Evolutionary conservation across 2,113 vertebrate genomes (phyloP).

Genomic region (Sigmodon hispidus): DNA sequence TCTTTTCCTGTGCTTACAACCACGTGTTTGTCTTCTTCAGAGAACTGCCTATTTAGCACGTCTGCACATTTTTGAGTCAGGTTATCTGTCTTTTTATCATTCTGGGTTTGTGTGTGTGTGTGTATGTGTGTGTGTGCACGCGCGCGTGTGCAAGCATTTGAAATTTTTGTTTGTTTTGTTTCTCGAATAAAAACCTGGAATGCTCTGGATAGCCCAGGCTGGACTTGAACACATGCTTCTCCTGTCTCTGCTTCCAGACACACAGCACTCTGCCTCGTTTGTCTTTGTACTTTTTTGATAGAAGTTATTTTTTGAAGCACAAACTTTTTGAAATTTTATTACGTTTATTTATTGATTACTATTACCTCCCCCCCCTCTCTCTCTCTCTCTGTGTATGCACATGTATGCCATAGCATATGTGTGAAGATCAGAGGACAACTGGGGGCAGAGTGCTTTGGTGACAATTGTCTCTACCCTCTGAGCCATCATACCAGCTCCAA

Average conservation of each 20-base stretch:
- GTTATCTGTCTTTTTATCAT: conserved; percentile 5
- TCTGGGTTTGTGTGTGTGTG: not conserved
- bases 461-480: not conserved
- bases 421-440: not conserved
- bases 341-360: not conserved
- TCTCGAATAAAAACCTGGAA: not conserved
- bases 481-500: not conserved
- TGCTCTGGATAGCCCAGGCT: not conserved
- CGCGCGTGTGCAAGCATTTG: too few relatives aligned
- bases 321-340: not conserved
- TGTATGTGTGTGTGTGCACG: too few relatives aligned
- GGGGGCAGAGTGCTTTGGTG: not conserved
- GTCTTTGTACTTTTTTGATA: conserved; percentile 4
- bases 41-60: not conserved
- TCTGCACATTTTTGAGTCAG: not conserved
- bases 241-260: not conserved
- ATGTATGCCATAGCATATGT: not conserved
- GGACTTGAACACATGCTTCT: not conserved
- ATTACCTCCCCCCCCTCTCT: not conserved
- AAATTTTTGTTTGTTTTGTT: not conserved
- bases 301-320: not conserved
- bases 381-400: not conserved
- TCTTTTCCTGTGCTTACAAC: not conserved
- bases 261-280: not conserved
- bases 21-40: not conserved